A percentile compares a stretch with the other conserved stretches of the same genome.
Conservation (phyloP, 2,113 vertebrate genomes). For the Tauraco erythrolophus region DNA sequence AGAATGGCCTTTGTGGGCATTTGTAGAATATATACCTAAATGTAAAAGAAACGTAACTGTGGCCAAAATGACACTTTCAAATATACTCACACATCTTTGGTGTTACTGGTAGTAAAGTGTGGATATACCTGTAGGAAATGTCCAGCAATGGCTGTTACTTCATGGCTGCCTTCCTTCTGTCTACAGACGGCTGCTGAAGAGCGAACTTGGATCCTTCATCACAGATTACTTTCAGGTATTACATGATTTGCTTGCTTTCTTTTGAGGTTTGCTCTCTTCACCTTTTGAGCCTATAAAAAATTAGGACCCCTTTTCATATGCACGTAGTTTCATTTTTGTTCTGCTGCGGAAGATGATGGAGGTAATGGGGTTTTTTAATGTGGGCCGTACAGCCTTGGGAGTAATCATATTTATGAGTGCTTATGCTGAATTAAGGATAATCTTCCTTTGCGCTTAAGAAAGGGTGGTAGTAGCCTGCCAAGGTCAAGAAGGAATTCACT, state of each 20-base stretch:
- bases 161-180: conserved; percentile 63
- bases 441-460: neutral
- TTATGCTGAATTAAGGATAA: neutral
- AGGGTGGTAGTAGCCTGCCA: neutral
- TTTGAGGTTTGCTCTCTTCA: neutral
- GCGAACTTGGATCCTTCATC: conserved; percentile 95
- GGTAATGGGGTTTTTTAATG: neutral
- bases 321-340: neutral
- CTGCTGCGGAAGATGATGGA: neutral
- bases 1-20: neutral
- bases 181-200: conserved; percentile 89
- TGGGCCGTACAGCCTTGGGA: neutral
- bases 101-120: neutral
- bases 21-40: neutral
- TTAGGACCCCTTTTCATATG: neutral
- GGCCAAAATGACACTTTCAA: neutral
- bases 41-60: neutral
- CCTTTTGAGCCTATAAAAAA: neutral
- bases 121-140: neutral
- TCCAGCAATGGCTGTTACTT: neutral
- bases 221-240: conserved; percentile 95
- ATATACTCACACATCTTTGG: fast-evolving
- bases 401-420: neutral
- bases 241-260: neutral
- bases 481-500: neutral